Percentiles rank a stretch among this genome's conserved stretches.
These are phyloP conservation scores for Noctua comes DNA, from an alignment of 2,888 invertebrate genomes.

Conservation along the genomic window DNA sequence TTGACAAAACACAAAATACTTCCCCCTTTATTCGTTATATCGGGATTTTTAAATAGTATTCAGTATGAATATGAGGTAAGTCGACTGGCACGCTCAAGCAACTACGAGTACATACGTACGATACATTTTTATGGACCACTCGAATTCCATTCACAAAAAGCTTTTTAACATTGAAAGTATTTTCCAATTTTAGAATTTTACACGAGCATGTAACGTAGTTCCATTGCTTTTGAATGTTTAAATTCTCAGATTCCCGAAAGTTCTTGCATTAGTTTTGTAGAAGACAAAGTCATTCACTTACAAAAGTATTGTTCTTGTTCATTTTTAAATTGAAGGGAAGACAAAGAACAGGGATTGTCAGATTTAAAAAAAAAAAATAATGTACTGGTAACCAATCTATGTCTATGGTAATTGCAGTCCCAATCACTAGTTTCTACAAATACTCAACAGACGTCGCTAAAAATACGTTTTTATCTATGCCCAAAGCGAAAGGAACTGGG, in stretches of 20 bases:
- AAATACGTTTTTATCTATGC: no score
- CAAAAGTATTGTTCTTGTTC: background rate
- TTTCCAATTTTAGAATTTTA: constrained; percentile 41
- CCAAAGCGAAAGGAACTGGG: no score
- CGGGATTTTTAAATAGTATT: background rate
- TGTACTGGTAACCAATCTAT: no score
- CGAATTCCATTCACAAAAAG: constrained; percentile 29
- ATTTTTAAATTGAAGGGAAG: background rate
- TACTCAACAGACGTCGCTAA: no score
- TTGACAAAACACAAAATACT: background rate
- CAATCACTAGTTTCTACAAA: no score
- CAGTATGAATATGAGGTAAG: background rate
- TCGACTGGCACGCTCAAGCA: background rate
- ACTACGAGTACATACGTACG: background rate
- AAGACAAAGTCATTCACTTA: background rate
- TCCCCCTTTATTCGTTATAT: background rate
- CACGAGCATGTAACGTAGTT: background rate
- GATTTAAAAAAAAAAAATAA: no score
- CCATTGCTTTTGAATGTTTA: constrained; percentile 23
- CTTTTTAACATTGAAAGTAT: constrained; percentile 27
- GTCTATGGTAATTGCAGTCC: no score
- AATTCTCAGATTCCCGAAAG: constrained; percentile 8
- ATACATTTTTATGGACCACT: constrained; percentile 35
- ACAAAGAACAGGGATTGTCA: no score
- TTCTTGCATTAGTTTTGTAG: constrained; percentile 10